Conservation (phyloP, 2,888 invertebrate species). For the Gibbula magus region DNA sequence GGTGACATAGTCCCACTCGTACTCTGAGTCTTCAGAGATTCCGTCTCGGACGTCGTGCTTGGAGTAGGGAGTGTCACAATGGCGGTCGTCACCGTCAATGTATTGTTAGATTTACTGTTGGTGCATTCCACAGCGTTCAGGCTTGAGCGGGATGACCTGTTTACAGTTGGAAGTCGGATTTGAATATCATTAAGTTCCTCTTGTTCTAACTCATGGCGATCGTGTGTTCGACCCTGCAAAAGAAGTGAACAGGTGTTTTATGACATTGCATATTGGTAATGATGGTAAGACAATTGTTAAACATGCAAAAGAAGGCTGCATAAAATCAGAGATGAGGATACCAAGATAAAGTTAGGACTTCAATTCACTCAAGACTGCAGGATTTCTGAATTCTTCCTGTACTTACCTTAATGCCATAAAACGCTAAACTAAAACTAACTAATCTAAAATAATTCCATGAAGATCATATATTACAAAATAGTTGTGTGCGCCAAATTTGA, state of each 20-base stretch:
- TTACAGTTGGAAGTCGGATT: constrained; percentile 63
- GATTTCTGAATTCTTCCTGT: not conserved
- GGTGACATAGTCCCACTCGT: constrained; percentile 59
- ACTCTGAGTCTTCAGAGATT: constrained; percentile 61
- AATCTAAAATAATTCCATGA: too few relatives aligned
- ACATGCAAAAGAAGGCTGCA: too few relatives aligned
- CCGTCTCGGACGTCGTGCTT: constrained; percentile 66
- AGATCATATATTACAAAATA: not conserved
- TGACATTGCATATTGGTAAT: too few relatives aligned
- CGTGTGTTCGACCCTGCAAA: constrained; percentile 37
- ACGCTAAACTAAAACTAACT: too few relatives aligned
- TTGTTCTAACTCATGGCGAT: constrained; percentile 50
- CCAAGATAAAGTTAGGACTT: too few relatives aligned
- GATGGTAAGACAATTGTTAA: too few relatives aligned
- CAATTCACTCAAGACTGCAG: too few relatives aligned
- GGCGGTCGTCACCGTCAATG: constrained; percentile 66
- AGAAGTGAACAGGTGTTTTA: not conserved
- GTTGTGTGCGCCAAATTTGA: not conserved
- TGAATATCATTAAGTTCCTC: constrained; percentile 71
- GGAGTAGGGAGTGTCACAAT: constrained; percentile 65
- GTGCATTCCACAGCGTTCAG: constrained; percentile 49
- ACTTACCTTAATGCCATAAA: not conserved
- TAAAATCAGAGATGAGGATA: too few relatives aligned
- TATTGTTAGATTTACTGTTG: constrained; percentile 62
- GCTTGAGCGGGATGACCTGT: constrained; percentile 65